Evolutionary conservation across 2,113 vertebrate species (phyloP).

Genomic region (Thymallus thymallus): DNA sequence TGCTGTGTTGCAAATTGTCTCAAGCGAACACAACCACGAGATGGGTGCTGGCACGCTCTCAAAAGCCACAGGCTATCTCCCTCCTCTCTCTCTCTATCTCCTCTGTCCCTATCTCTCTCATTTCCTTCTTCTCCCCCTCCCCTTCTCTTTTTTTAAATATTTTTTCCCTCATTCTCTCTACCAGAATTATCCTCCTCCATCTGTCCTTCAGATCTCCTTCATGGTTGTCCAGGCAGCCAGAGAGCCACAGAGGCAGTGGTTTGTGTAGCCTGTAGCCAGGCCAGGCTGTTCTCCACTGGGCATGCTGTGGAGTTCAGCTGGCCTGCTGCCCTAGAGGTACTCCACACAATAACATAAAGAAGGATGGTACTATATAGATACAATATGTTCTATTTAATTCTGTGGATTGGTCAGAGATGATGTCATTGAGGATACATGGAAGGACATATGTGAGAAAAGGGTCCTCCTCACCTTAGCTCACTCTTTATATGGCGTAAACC

Average conservation of each 20-base stretch:
- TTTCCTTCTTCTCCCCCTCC: neutral
- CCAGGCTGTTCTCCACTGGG: slow-evolving; percentile 13
- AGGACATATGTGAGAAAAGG: slow-evolving; percentile 16
- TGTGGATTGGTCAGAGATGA: neutral
- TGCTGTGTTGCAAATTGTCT: slow-evolving; percentile 42
- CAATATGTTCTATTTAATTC: too few species aligned
- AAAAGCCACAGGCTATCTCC: slow-evolving; percentile 24
- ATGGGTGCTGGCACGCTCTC: slow-evolving; percentile 39
- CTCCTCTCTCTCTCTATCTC: slow-evolving; percentile 1
- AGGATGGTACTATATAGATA: slow-evolving; percentile 3
- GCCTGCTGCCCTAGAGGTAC: neutral
- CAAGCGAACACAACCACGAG: slow-evolving; percentile 41
- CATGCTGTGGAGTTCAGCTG: slow-evolving; percentile 26
- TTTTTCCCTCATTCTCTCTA: neutral
- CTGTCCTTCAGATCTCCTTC: slow-evolving; percentile 33
- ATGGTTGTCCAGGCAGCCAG: slow-evolving; percentile 21
- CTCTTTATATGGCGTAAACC: neutral
- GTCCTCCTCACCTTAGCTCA: neutral
- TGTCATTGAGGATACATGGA: slow-evolving; percentile 28
- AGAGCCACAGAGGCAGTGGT: neutral
- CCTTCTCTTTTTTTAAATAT: neutral
- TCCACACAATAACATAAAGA: slow-evolving; percentile 3
- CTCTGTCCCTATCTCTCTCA: neutral
- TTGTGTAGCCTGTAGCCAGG: slow-evolving; percentile 17
- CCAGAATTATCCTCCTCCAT: slow-evolving; percentile 28